Evolutionary conservation across 2,113 vertebrate species (phyloP).

Genomic region (Halichoerus grypus): DNA sequence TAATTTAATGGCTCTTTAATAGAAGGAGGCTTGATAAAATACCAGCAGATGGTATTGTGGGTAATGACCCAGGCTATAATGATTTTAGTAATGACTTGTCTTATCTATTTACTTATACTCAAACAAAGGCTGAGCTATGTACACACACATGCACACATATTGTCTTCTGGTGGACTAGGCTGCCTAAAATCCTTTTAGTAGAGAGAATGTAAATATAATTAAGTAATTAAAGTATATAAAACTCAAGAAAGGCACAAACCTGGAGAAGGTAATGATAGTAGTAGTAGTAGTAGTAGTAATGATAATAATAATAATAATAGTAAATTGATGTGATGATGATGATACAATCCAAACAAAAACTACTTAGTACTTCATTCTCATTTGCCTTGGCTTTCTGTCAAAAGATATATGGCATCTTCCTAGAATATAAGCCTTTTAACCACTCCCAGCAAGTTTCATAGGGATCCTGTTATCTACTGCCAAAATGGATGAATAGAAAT

Average conservation of each 20-base stretch:
- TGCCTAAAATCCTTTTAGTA: conserved; percentile 62
- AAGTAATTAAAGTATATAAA: conserved; percentile 67
- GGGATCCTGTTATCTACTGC: background rate
- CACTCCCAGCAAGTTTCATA: background rate
- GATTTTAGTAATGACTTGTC: conserved; percentile 82
- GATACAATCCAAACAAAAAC: conserved; percentile 13
- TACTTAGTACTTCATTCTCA: background rate
- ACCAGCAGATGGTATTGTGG: conserved; percentile 80
- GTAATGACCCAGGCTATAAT: conserved; percentile 82
- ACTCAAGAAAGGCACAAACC: conserved; percentile 68
- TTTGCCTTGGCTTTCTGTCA: conserved; percentile 56
- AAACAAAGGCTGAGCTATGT: conserved; percentile 67
- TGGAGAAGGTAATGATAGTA: background rate
- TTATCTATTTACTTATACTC: conserved; percentile 82
- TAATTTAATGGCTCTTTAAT: conserved; percentile 84
- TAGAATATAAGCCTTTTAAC: background rate
- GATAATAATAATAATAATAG: background rate
- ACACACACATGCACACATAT: background rate
- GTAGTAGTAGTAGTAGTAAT: background rate
- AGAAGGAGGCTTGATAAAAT: conserved; percentile 83
- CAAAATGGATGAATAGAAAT: background rate
- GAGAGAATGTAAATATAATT: conserved; percentile 77
- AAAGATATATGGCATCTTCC: conserved; percentile 31
- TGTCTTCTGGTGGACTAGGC: conserved; percentile 46
- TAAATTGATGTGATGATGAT: background rate